These are phyloP conservation scores for Agrochola macilenta DNA, from an alignment of 2,888 invertebrate species.

Conservation along the genomic window DNA sequence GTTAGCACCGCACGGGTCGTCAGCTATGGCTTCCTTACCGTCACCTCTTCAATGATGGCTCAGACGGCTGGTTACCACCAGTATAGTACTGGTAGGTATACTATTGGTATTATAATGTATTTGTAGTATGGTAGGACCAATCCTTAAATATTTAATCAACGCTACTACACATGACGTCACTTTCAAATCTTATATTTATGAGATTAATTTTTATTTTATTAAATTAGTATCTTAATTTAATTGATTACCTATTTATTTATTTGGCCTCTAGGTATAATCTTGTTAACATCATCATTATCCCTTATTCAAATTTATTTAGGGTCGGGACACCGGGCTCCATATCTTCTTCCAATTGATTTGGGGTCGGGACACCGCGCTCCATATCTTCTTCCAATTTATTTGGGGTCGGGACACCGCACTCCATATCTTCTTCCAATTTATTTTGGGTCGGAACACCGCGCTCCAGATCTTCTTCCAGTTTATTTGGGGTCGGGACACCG, in stretches of 20 bases:
- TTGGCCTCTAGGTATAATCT: background rate
- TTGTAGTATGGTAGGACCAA: background rate
- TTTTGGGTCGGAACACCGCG: no score
- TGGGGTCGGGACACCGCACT: no score
- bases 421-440: no score
- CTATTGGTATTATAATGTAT: background rate
- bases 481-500: no score
- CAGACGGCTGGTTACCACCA: background rate
- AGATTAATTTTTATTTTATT: background rate
- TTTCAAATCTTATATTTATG: background rate
- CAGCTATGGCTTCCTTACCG: conserved; percentile 81
- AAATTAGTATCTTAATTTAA: background rate
- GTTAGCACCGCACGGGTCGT: conserved; percentile 76
- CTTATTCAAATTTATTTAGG: background rate
- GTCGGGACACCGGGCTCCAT: no score
- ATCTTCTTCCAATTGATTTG: no score
- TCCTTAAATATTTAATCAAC: background rate
- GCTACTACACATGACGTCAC: background rate
- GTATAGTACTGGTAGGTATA: conserved; percentile 11
- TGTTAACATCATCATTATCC: background rate
- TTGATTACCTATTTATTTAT: background rate
- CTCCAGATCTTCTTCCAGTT: no score
- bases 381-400: no score
- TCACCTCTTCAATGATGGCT: conserved; percentile 69
- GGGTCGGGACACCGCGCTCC: no score